Percentiles rank a stretch among this genome's conserved stretches.
Evolutionary conservation across 2,888 invertebrate genomes (phyloP).

Genomic region (Ceraclea dissimilis): DNA sequence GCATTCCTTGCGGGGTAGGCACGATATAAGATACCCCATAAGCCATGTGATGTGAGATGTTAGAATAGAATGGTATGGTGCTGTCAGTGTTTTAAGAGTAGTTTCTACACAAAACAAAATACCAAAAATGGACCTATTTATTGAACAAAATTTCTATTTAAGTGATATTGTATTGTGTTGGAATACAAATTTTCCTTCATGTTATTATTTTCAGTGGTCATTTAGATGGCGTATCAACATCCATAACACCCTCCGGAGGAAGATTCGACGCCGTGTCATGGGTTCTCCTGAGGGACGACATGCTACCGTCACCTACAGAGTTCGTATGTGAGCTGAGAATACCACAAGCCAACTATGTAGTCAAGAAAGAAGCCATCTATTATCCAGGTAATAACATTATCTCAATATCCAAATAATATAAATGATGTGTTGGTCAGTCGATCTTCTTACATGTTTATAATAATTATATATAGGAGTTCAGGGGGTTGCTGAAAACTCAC

Average conservation of each 20-base stretch:
- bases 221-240: conserved; percentile 38
- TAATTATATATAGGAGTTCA: too few species aligned
- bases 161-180: too few species aligned
- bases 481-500: too few species aligned
- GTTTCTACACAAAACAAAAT: neutral
- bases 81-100: neutral
- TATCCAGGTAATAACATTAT: conserved; percentile 44
- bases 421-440: too few species aligned
- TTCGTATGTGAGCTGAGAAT: conserved; percentile 57
- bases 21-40: too few species aligned
- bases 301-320: conserved; percentile 46
- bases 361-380: conserved; percentile 47
- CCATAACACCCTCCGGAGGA: conserved; percentile 37
- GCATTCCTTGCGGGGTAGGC: too few species aligned
- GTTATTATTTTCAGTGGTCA: conserved; percentile 29
- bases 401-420: too few species aligned
- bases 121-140: neutral
- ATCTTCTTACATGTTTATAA: too few species aligned
- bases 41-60: too few species aligned
- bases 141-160: too few species aligned
- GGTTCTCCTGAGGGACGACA: conserved; percentile 45
- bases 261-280: conserved; percentile 50
- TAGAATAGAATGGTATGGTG: too few species aligned
- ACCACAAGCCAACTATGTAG: conserved; percentile 53
- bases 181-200: too few species aligned